Evolutionary conservation across 2,113 vertebrate genomes (phyloP).

Genomic region (Austrofundulus limnaeus): DNA sequence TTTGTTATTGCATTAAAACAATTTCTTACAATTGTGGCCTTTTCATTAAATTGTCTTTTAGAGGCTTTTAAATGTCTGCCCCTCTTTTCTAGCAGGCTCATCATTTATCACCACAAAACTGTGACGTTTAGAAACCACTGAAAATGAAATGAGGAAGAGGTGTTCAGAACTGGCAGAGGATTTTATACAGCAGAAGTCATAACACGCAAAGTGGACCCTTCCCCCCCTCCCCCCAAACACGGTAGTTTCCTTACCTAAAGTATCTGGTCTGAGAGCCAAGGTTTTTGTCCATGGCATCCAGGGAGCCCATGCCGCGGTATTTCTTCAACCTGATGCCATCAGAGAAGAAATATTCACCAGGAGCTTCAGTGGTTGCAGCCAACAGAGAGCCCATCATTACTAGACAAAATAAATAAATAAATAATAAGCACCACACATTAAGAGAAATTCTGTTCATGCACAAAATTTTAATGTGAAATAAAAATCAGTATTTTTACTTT

Average conservation of each 20-base stretch:
- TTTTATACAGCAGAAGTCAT: background rate
- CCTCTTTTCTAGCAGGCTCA: slow-evolving; percentile 3
- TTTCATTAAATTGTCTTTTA: background rate
- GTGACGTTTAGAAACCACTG: slow-evolving; percentile 16
- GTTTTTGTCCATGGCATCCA: slow-evolving; percentile 99
- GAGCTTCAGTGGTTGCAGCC: slow-evolving; percentile 94
- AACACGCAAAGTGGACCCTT: background rate
- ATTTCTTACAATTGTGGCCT: background rate
- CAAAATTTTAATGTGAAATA: background rate
- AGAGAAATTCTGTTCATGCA: no score
- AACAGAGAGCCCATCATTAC: slow-evolving; percentile 99
- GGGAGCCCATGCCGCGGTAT: slow-evolving; percentile 95
- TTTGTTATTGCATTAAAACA: background rate
- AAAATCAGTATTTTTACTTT: background rate
- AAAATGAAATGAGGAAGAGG: slow-evolving; percentile 24
- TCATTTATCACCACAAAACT: slow-evolving; percentile 5
- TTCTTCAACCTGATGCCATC: slow-evolving; percentile 98
- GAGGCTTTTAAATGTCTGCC: background rate
- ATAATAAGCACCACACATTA: background rate
- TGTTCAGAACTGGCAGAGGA: slow-evolving; percentile 6
- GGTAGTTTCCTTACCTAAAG: slow-evolving; percentile 85
- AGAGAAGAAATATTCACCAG: slow-evolving; percentile 97
- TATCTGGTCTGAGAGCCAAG: slow-evolving; percentile 95
- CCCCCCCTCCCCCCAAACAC: no score
- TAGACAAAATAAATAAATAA: no score